These are phyloP conservation scores for Cynodonichthys magdalenae DNA, from an alignment of 2,797 vertebrate genomes.

Conservation along the genomic window DNA sequence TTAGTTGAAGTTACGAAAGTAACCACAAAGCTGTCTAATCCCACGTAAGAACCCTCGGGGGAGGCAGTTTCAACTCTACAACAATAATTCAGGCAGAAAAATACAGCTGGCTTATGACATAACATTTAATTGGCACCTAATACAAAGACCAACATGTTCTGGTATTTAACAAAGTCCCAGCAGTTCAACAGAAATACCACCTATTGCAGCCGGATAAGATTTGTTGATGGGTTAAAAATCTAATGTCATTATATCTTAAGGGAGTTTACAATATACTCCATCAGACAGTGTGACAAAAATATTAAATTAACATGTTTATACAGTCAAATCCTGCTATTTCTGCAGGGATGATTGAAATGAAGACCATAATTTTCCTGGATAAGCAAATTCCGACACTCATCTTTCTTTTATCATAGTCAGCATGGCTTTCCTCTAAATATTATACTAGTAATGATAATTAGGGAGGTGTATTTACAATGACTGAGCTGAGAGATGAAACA, in stretches of 20 bases:
- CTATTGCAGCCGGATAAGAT: conserved; percentile 15
- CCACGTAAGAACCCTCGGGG: neutral
- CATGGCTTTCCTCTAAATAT: conserved; percentile 35
- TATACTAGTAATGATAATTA: conserved; percentile 52
- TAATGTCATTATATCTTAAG: too few species aligned
- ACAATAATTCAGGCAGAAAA: neutral
- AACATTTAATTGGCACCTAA: conserved; percentile 1
- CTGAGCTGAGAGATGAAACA: conserved; percentile 21
- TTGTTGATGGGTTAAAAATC: conserved; percentile 26
- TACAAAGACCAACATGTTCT: conserved; percentile 15
- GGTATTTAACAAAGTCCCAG: conserved; percentile 8
- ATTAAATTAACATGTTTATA: conserved; percentile 47
- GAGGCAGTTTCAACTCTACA: neutral
- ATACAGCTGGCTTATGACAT: neutral
- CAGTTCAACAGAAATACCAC: conserved; percentile 1
- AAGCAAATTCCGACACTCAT: conserved; percentile 48
- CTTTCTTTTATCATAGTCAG: conserved; percentile 43
- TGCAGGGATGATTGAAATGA: conserved; percentile 48
- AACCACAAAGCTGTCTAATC: neutral
- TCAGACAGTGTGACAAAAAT: conserved; percentile 22
- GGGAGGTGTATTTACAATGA: conserved; percentile 44
- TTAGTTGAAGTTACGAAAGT: conserved; percentile 9
- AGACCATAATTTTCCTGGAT: conserved; percentile 64
- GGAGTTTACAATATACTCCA: neutral
- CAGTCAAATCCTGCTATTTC: conserved; percentile 33